Evolutionary conservation across 2,888 invertebrate genomes (phyloP), one percentile per base, ranked within the genome.

Genomic region (Parapristionchus giblindavisi): DNA sequence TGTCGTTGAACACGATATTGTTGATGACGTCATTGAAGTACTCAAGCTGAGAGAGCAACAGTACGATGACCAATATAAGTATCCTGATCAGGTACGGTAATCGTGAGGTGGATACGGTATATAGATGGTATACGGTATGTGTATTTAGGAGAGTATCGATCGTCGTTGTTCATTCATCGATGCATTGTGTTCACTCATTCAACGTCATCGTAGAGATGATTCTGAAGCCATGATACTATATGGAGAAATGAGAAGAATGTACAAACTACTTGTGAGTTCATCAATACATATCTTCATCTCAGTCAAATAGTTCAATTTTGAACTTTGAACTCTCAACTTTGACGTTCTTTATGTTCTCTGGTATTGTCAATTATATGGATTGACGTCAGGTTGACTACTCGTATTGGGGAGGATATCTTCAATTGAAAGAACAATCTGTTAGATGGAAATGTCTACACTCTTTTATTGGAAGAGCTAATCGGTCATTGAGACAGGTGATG

Each of bases 151-250:
- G n/a, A n/a, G n/a, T n/a, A n/a, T n/a, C n/a, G n/a, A n/a, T 34
- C 36, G 61, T 38, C 61, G 61, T 8, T 11, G n/a, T 11, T 34
- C 38, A 21, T 61, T 11, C 38, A 51, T 68, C 24, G 52, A 27
- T 2, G 36, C 68, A 34, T 27, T 68, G 5, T 36, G 36, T 68
- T 68, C 68, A 21, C 51, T 68, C 52, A 68, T 68, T 27, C 68
- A 68, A 32, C 24, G 68, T 29, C 52, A 68, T 52, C 34, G 52
- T n/a, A 32, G 52, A 6, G n/a, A 21, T 4, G 68, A 68, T 27
- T n/a, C 4, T 3, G 52, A 24, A 68, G 34, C 24, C 24, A 51
- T 52, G 51, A 38, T 36, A 1, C 14, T 32, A n/a, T 52, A 68
- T 52, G 52, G 36, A 8, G 68, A 68, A 17, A 34, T 68, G 68